A percentile compares a stretch with the other conserved stretches of the same genome.
phyloP scores from a whole-genome alignment of 2,888 invertebrate species.

The Pardosa pseudoannulata region DNA sequence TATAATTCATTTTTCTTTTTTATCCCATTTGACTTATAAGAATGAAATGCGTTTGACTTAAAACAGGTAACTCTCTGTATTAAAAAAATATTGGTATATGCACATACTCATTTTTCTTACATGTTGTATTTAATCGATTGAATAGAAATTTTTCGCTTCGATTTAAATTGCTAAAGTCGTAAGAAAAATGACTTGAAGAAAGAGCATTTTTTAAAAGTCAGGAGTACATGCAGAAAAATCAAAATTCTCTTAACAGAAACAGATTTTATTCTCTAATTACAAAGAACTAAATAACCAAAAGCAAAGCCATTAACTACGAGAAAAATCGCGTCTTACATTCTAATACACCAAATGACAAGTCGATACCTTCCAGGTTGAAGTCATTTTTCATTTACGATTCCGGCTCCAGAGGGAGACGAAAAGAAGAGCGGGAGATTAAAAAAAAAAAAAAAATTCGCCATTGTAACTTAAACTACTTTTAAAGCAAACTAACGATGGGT shows the following conservation, averaged over 20 bases:
- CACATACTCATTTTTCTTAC: too few species aligned
- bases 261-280: constrained; percentile 41
- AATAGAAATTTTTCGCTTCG: too few species aligned
- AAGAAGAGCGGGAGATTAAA: not conserved
- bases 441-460: constrained; percentile 9
- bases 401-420: not conserved
- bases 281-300: constrained; percentile 10
- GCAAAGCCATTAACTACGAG: constrained; percentile 25
- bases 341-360: constrained; percentile 9
- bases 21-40: too few species aligned
- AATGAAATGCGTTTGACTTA: too few species aligned
- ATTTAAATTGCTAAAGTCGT: too few species aligned
- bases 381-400: constrained; percentile 59
- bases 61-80: too few species aligned
- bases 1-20: too few species aligned
- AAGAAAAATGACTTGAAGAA: too few species aligned
- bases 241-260: constrained; percentile 38
- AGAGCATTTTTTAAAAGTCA: too few species aligned
- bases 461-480: constrained; percentile 64
- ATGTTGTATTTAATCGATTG: too few species aligned
- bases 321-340: constrained; percentile 9
- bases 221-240: constrained; percentile 23
- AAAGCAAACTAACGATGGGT: constrained; percentile 47
- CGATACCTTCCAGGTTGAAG: constrained; percentile 1
- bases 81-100: too few species aligned